These are phyloP conservation scores for Vultur gryphus DNA, from an alignment of 2,797 vertebrate species.

Conservation along the genomic window DNA sequence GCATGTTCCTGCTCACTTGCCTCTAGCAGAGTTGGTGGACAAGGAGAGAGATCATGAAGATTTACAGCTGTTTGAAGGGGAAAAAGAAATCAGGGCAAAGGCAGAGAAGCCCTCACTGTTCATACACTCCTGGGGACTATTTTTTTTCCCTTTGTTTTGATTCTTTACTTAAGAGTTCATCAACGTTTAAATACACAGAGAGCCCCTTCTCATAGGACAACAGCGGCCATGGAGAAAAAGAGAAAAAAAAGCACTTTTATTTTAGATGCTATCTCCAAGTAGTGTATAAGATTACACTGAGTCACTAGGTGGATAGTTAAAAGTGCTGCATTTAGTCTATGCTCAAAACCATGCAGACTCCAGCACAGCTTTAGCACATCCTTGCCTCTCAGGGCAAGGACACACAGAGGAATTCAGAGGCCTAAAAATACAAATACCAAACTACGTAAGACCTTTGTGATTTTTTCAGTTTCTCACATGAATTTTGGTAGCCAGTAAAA, in stretches of 20 bases:
- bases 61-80: background rate
- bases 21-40: background rate
- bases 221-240: background rate
- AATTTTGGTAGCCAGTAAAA: background rate
- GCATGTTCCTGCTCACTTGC: background rate
- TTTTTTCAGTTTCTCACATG: background rate
- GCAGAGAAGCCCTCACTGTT: background rate
- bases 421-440: background rate
- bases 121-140: background rate
- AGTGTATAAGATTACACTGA: background rate
- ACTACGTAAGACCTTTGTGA: background rate
- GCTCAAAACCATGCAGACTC: background rate
- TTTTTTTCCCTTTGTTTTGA: conserved; percentile 34
- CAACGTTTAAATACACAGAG: background rate
- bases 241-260: background rate
- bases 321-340: background rate
- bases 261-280: background rate
- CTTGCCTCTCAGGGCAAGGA: background rate
- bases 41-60: background rate
- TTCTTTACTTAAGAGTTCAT: conserved; percentile 48
- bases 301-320: background rate
- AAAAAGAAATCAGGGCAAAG: background rate
- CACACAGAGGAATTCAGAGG: background rate
- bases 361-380: background rate
- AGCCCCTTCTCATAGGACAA: conserved; percentile 2